Conservation (phyloP, 1,140 invertebrate genomes). For the Myzus persicae region DNA sequence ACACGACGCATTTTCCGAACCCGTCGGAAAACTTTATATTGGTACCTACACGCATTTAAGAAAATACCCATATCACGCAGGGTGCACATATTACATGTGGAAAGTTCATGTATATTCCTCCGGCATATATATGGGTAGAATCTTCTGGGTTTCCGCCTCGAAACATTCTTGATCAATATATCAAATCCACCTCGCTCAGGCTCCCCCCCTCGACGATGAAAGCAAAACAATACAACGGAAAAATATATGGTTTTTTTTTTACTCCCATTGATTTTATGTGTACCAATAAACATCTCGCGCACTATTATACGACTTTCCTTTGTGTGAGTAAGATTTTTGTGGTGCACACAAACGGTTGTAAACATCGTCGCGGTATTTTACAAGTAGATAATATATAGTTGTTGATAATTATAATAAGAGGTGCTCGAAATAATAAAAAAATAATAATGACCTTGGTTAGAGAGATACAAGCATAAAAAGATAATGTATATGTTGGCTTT, state of each 20-base stretch:
- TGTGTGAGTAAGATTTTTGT: neutral
- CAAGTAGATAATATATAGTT: neutral
- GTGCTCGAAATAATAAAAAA: too few species aligned
- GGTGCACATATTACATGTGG: neutral
- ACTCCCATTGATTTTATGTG: neutral
- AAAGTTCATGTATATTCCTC: neutral
- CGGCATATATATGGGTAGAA: neutral
- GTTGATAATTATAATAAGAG: neutral
- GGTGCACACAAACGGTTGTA: neutral
- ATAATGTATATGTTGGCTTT: too few species aligned
- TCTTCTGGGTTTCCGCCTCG: neutral
- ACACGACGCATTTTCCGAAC: neutral
- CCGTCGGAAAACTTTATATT: neutral
- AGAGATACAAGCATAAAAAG: too few species aligned
- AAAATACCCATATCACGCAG: neutral
- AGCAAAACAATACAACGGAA: neutral
- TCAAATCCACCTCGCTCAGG: neutral
- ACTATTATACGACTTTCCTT: neutral
- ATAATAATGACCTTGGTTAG: too few species aligned
- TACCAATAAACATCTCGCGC: neutral
- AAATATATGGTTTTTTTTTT: neutral
- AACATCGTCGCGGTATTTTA: neutral
- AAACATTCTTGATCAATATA: constrained; percentile 25
- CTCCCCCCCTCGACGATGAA: neutral
- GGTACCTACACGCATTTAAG: neutral